A percentile compares a stretch with the other conserved stretches of the same genome.
phyloP scores from a whole-genome alignment of 2,888 invertebrate species.

The Latrodectus hesperus region DNA sequence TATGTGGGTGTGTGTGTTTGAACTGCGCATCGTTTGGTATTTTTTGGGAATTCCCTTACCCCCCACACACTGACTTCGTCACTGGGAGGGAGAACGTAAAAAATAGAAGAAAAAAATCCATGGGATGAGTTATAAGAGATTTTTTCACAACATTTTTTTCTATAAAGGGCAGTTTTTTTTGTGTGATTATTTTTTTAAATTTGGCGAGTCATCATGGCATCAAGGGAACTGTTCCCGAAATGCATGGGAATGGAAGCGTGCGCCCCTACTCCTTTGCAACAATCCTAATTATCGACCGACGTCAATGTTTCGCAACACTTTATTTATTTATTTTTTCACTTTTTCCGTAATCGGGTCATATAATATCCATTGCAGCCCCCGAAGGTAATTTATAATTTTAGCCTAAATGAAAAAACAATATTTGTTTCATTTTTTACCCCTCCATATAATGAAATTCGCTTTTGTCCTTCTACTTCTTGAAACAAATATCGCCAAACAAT shows the following conservation, averaged over 20 bases:
- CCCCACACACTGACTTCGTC: slow-evolving; percentile 5
- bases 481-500: no score
- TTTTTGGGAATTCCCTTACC: slow-evolving; percentile 53
- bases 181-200: slow-evolving; percentile 16
- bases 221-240: not conserved
- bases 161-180: slow-evolving; percentile 16
- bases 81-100: slow-evolving; percentile 25
- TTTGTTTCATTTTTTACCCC: no score
- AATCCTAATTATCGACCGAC: slow-evolving; percentile 2
- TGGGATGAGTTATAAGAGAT: slow-evolving; percentile 46
- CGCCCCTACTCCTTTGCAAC: not conserved
- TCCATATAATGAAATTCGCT: no score
- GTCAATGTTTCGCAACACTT: not conserved
- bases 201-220: no score
- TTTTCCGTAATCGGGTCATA: no score
- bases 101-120: not conserved
- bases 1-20: slow-evolving; percentile 57
- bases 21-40: slow-evolving; percentile 64
- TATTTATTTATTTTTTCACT: not conserved
- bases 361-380: no score
- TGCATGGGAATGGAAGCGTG: not conserved
- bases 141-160: slow-evolving; percentile 19
- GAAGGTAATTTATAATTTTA: no score
- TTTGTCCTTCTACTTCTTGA: no score
- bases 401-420: no score